Conservation (phyloP, 2,797 vertebrate species). For the Lacerta bilineata region DNA sequence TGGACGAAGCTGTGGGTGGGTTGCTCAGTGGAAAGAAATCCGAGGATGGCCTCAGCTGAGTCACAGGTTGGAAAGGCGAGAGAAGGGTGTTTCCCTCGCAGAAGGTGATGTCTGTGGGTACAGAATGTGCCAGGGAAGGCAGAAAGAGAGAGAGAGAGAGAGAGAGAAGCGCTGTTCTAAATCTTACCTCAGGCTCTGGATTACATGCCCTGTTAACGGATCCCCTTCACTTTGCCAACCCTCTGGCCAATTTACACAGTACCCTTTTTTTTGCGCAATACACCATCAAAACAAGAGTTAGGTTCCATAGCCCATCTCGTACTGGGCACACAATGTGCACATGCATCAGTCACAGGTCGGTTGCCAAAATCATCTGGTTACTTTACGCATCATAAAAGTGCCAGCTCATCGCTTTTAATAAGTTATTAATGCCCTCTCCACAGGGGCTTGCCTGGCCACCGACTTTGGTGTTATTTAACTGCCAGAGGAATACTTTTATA, state of each 20-base stretch:
- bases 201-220: background rate
- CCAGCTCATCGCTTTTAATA: background rate
- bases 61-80: slow-evolving; percentile 52
- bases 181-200: background rate
- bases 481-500: background rate
- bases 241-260: background rate
- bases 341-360: background rate
- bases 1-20: too few species aligned
- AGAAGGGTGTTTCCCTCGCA: background rate
- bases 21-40: slow-evolving; percentile 45
- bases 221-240: background rate
- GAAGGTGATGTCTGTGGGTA: background rate
- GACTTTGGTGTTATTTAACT: background rate
- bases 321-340: background rate
- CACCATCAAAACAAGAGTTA: background rate
- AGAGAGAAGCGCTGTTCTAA: background rate
- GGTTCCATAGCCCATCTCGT: background rate
- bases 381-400: too few species aligned
- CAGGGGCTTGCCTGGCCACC: too few species aligned
- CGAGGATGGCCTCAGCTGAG: slow-evolving; percentile 48
- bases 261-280: background rate
- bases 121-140: background rate
- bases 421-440: background rate
- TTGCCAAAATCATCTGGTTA: background rate
- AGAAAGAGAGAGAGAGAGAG: too few species aligned